phyloP scores from a whole-genome alignment of 2,888 invertebrate genomes.

The Yponomeuta plumbellus region DNA sequence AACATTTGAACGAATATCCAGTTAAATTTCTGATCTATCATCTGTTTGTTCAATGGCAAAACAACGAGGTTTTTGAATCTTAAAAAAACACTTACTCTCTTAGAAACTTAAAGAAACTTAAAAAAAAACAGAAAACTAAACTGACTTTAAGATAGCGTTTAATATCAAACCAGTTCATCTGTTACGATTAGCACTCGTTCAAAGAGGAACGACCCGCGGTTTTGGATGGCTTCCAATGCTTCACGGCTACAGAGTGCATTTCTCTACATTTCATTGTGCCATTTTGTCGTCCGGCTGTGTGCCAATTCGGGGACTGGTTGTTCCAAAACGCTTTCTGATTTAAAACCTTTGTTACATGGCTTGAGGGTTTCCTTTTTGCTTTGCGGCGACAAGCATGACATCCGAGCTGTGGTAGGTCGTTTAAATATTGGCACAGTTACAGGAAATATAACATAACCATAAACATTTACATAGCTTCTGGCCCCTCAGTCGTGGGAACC shows the following conservation, averaged over 20 bases:
- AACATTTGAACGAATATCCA: no score
- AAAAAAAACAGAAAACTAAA: no score
- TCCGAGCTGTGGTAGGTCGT: background rate
- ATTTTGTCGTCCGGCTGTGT: background rate
- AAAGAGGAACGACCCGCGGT: background rate
- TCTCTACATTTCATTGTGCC: conserved; percentile 7
- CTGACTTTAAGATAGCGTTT: no score
- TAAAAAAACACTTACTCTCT: no score
- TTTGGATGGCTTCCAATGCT: conserved; percentile 6
- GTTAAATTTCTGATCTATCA: no score
- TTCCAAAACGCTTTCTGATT: background rate
- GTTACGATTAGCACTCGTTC: no score
- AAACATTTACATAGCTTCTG: no score
- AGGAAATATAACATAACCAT: background rate
- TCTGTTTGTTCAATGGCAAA: no score
- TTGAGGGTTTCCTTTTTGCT: background rate
- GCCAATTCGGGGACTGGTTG: background rate
- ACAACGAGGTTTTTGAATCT: no score
- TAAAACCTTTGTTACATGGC: background rate
- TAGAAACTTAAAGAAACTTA: no score
- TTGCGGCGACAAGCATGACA: background rate
- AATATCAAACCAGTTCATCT: no score
- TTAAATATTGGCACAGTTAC: background rate
- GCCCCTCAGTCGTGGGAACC: no score
- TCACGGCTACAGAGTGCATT: conserved; percentile 4